Base-by-base conservation (phyloP, 1,140 invertebrate genomes). In the Leptinotarsa undecemlineata region DNA sequence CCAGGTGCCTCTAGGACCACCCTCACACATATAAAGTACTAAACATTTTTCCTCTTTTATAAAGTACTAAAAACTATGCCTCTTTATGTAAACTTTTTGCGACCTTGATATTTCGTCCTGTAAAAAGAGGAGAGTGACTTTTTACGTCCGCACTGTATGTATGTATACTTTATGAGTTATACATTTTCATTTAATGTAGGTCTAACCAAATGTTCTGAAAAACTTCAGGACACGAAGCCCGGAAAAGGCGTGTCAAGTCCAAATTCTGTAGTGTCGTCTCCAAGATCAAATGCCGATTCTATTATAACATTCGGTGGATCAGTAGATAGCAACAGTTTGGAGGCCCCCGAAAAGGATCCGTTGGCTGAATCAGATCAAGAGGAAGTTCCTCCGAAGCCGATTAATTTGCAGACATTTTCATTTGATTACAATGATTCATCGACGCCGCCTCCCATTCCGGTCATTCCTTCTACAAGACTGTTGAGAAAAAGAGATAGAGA, bases 351-450 rank as follows among this genome's bases (percentile, higher is more conserved):
- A 48, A 76, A 71, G 33, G 77, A 80, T 74, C 78, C 80, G 14
- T 61, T 81, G n/a, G 76, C 73, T 3, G 76, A 74, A 3, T 73
- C 76, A 2, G 72, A 76, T 71, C 74, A 81, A 72, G 72, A 48
- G 17, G 48, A 57, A 67, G 26, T n/a, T 15, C 20, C 21, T 33
- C 15, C 73, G 57, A 63, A 69, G 62, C 47, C 66, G 20, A 57
- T 63, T 26, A 73, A 70, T 60, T 20, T 76, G 19, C 48, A 20
- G 20, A 48, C 61, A 51, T 74, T 76, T 69, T 79, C 77, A 51
- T 71, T 78, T n/a, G 82, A 83, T 75, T 80, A 80, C 76, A 86
- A 69, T 62, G 78, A 87, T 82, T 84, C 85, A 42, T 78, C 86
- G 26, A 86, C 86, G 5, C 66, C 73, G 21, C 61, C 69, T 68